Evolutionary conservation across 1,140 invertebrate species (phyloP), one percentile per base, ranked within the genome.

Genomic region (Philotrypesis tridentata): DNA sequence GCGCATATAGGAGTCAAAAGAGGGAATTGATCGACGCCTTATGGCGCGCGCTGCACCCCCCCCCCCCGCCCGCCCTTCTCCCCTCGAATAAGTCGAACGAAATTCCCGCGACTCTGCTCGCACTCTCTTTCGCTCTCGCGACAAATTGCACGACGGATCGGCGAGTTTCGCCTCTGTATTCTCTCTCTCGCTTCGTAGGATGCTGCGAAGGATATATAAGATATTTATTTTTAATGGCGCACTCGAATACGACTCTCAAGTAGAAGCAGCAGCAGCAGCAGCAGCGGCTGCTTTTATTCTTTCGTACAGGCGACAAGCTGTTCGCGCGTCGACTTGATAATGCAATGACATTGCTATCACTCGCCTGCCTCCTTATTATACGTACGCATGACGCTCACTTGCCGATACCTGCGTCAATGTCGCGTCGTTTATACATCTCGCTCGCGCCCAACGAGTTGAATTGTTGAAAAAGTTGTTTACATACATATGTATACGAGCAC

Each of bases 11-110:
- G 4, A 6, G 25, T 9, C 17, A 21, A 33, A 33, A n/a, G 21
- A 37, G 67, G 25, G 29, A 79, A 79, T 79, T 79, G 77, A 78
- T 78, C 23, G 63, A 68, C 40, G 75, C 17, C 61, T 77, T 77
- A 65, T 65, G 23, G 60, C 2, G 60, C 2, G 60, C 23, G 48
- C 48, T 7, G 48, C 33, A 4, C 12, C 17, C 14, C 17, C 40
- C 17, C 40, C 17, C 40, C 17, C 40, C 17, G 12, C 17, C 40
- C 17, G 12, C 9, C 40, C 9, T 14, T 14, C 14, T 2, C 40
- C 9, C 12, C 17, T 0, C 33, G 73, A 75, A 75, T n/a, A 40
- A 65, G 33, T 75, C 55, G 37, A 67, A 43, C n/a, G 61, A 77
- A 68, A 68, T 78, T 78, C 23, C n/a, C 6, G 6, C 48, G 48